Percentiles rank a stretch among this genome's conserved stretches.
Conservation (phyloP, 2,113 vertebrate genomes). For the Tor tambroides region DNA sequence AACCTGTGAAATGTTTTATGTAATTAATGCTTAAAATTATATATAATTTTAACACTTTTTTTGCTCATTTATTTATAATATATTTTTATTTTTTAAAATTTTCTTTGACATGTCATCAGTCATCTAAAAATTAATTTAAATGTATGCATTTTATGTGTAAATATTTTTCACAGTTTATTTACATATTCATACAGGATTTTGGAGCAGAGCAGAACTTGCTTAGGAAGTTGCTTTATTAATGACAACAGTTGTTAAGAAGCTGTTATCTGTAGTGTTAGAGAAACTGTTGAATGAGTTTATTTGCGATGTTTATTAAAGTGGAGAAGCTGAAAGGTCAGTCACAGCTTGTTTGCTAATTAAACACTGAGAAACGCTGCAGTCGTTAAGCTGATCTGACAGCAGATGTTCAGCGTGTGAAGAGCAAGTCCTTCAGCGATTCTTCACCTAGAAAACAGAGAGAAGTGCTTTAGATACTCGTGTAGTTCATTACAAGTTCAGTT, state of each 20-base stretch:
- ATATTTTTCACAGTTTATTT: neutral
- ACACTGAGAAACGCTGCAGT: neutral
- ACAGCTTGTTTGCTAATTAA: slow-evolving; percentile 49
- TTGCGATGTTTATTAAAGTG: slow-evolving; percentile 5
- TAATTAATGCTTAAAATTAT: neutral
- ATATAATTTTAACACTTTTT: too few relatives aligned
- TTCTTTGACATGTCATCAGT: neutral
- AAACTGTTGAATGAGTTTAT: neutral
- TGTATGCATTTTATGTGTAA: neutral
- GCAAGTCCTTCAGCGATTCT: neutral
- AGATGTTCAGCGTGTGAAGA: neutral
- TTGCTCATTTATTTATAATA: neutral
- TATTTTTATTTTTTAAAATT: too few relatives aligned
- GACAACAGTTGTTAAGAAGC: neutral
- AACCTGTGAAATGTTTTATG: neutral
- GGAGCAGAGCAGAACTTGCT: neutral
- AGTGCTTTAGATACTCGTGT: neutral
- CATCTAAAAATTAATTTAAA: neutral
- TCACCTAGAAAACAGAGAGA: neutral
- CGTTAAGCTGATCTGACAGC: slow-evolving; percentile 44
- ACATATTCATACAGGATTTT: neutral
- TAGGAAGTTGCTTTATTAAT: too few relatives aligned
- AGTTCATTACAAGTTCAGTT: neutral
- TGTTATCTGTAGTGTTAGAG: neutral
- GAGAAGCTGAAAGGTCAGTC: slow-evolving; percentile 56